Evolutionary conservation across 1,140 invertebrate genomes (phyloP), one percentile per base, ranked within the genome.

Genomic region (Lordiphosa clarofinis): DNA sequence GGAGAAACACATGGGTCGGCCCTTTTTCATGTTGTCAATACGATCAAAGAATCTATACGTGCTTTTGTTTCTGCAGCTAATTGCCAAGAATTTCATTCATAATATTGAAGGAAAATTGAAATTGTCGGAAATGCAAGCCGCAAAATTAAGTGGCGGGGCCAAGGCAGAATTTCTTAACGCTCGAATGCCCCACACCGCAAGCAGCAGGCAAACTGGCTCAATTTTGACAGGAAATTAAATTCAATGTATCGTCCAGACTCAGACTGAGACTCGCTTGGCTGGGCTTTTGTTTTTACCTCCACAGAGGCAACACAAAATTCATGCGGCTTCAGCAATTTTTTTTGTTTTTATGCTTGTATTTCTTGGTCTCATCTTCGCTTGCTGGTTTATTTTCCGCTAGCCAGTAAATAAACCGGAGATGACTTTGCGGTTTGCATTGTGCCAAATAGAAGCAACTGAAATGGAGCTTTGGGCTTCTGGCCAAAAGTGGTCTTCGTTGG

Each of bases 371-470:
- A 75, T 61, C 63, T 74, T 69, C 56, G 73, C 61, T 74, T 65
- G 63, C 52, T 74, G 74, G 43, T 78, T 78, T 72, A 67, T 72
- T 69, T 79, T 58, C 56, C 58, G 71, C 46, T 67, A 57, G 76
- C 69, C 69, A 78, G 78, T 84, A 84, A 84, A 87, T 87, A 87
- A 87, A 87, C 84, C 84, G 84, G 84, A 87, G 84, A 87, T 87
- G 84, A 87, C 84, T 87, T 87, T 87, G 84, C 65, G 84, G 84
- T 79, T 87, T 71, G 44, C 70, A 81, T 75, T 73, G 73, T 62
- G 71, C 52, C 55, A 81, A 81, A 82, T 74, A 79, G 75, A 66
- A 66, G 46, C 62, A 46, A 62, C 49, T 37, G 35, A 65, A 68
- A 66, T 57, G 37, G 39, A 52, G 49, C 43, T 46, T 28, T 13